A percentile compares a stretch with the other conserved stretches of the same genome.
Evolutionary conservation across 2,113 vertebrate genomes (phyloP).

Genomic region (Origma solitaria): DNA sequence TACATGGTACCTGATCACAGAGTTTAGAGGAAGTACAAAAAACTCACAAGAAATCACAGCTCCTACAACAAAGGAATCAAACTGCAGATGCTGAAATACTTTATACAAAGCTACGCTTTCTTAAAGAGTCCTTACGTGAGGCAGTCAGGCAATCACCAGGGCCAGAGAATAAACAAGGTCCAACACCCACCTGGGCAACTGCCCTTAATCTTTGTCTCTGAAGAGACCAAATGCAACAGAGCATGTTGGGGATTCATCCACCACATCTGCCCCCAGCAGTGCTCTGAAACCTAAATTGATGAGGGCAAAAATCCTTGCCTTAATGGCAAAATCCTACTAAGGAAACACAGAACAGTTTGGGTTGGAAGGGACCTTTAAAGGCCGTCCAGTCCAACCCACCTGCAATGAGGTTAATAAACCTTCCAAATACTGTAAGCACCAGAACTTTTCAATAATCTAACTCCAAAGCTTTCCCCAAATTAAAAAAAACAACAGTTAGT

Average conservation of each 20-base stretch:
- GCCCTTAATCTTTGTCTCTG: neutral
- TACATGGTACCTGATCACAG: neutral
- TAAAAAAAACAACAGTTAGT: neutral
- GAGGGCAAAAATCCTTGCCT: no score
- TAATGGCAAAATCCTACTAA: neutral
- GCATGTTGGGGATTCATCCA: neutral
- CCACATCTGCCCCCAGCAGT: neutral
- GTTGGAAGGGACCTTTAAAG: neutral
- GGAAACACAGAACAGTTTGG: neutral
- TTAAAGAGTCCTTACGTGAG: neutral
- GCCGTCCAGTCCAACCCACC: neutral
- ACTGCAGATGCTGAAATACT: neutral
- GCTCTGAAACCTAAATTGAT: neutral
- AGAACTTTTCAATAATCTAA: neutral
- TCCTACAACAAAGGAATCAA: neutral
- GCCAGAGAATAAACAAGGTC: fast-evolving
- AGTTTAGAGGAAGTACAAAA: neutral
- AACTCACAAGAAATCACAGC: neutral
- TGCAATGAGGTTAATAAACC: neutral
- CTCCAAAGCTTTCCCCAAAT: neutral
- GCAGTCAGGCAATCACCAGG: neutral
- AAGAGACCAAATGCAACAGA: neutral
- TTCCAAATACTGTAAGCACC: neutral
- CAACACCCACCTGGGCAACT: neutral
- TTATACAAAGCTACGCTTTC: neutral